Percentiles rank a stretch among this genome's conserved stretches.
Evolutionary conservation across 2,888 invertebrate genomes (phyloP).

Genomic region (Camptogramma bilineatum): DNA sequence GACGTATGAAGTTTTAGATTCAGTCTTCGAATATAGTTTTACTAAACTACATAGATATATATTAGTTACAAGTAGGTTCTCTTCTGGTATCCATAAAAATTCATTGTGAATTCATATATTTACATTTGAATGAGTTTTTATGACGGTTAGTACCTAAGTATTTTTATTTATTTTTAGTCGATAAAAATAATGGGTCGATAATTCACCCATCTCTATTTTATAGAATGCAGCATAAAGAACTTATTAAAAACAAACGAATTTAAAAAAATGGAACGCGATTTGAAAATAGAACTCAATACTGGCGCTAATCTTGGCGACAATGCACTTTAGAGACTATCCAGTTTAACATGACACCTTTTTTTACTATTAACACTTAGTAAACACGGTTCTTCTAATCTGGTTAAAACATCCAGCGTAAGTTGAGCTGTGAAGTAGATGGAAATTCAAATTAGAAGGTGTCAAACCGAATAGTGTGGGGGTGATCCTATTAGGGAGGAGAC

Average conservation of each 20-base stretch:
- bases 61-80: too few species aligned
- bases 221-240: not conserved
- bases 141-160: too few species aligned
- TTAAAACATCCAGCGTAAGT: slow-evolving; percentile 20
- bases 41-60: too few species aligned
- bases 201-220: not conserved
- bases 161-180: too few species aligned
- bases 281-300: slow-evolving; percentile 50
- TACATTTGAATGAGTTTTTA: too few species aligned
- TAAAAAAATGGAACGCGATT: slow-evolving; percentile 58
- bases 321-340: slow-evolving; percentile 35
- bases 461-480: slow-evolving; percentile 54
- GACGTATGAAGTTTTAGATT: not conserved
- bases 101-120: too few species aligned
- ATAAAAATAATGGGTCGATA: not conserved
- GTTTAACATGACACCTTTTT: slow-evolving; percentile 12
- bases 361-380: not conserved
- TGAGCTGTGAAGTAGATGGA: slow-evolving; percentile 41
- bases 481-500: slow-evolving; percentile 78
- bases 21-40: too few species aligned
- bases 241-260: slow-evolving; percentile 16
- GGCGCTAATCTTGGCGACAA: slow-evolving; percentile 55
- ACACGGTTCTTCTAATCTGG: slow-evolving; percentile 11
- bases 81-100: too few species aligned
- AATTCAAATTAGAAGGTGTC: slow-evolving; percentile 37